These are phyloP conservation scores for Anomalospiza imberbis DNA, from an alignment of 2,797 vertebrate species.

Conservation along the genomic window DNA sequence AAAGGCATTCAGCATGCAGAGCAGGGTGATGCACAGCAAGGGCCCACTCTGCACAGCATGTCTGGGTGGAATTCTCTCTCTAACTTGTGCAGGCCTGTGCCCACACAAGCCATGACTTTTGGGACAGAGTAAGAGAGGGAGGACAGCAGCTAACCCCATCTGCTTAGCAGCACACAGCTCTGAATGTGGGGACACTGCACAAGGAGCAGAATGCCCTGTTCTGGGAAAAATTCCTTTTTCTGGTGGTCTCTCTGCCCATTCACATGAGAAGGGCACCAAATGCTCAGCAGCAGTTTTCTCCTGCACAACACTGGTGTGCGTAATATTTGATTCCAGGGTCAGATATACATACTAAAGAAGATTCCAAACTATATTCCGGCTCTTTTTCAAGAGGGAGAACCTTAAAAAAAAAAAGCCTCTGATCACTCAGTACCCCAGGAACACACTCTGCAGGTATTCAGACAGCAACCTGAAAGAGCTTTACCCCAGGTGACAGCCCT, in stretches of 20 bases:
- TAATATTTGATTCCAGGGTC: background rate
- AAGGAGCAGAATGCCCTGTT: background rate
- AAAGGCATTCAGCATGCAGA: background rate
- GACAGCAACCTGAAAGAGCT: background rate
- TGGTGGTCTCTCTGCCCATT: background rate
- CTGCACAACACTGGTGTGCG: background rate
- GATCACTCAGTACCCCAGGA: background rate
- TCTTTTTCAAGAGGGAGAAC: background rate
- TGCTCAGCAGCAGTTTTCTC: background rate
- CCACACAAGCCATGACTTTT: rapidly evolving
- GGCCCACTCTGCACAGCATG: background rate
- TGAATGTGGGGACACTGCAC: rapidly evolving
- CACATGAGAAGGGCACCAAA: background rate
- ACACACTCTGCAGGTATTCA: background rate
- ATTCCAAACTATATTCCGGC: background rate
- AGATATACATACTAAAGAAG: background rate
- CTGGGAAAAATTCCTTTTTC: background rate
- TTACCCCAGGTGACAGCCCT: background rate
- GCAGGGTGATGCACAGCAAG: rapidly evolving
- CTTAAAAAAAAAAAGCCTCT: background rate
- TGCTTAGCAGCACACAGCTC: background rate
- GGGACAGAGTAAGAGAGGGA: background rate
- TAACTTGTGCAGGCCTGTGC: background rate
- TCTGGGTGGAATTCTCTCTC: no score
- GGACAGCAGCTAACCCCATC: background rate